Conservation (phyloP, 2,888 invertebrate species). For the Autographa pulchrina region DNA sequence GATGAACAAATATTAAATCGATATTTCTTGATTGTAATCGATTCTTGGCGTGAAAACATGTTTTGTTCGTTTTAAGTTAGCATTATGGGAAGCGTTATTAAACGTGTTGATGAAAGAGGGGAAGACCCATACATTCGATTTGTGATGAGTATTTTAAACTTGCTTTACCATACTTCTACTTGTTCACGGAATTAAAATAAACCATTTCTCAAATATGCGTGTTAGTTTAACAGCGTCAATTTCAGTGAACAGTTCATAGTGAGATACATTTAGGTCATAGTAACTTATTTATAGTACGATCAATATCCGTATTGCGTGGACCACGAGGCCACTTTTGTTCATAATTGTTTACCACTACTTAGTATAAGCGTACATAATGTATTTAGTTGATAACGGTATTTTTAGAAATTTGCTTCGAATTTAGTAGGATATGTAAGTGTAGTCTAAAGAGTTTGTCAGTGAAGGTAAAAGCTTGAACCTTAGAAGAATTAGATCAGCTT, state of each 20-base stretch:
- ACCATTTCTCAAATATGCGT: too few species aligned
- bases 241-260: slow-evolving; percentile 6
- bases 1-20: slow-evolving; percentile 23
- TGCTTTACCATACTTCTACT: too few species aligned
- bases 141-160: too few species aligned
- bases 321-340: slow-evolving; percentile 52
- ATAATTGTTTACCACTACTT: slow-evolving; percentile 59
- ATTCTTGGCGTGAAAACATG: not conserved
- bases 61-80: not conserved
- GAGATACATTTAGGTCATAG: slow-evolving; percentile 11
- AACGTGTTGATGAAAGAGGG: too few species aligned
- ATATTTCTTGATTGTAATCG: not conserved
- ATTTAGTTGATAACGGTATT: not conserved
- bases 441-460: too few species aligned
- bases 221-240: not conserved
- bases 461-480: too few species aligned
- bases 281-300: slow-evolving; percentile 44
- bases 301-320: slow-evolving; percentile 50
- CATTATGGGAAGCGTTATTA: too few species aligned
- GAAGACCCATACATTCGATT: too few species aligned
- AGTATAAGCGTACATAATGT: not conserved
- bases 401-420: not conserved
- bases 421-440: too few species aligned
- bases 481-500: too few species aligned
- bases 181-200: too few species aligned